A percentile compares a stretch with the other conserved stretches of the same genome.
phyloP scores from a whole-genome alignment of 2,113 vertebrate genomes.

The Heterotilapia buettikoferi region DNA sequence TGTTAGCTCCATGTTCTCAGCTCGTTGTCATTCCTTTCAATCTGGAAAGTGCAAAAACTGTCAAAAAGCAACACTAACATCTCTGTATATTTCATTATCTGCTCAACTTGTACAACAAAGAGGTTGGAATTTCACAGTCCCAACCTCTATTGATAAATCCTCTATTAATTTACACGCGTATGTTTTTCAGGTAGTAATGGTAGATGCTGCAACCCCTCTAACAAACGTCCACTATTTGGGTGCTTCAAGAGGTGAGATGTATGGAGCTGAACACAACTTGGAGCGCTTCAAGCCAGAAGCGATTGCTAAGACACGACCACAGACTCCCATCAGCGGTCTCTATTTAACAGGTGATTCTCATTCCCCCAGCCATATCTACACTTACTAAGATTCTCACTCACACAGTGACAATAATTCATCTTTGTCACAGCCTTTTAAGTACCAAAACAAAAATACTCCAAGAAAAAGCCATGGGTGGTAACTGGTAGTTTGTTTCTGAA shows the following conservation, averaged over 20 bases:
- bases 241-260: conserved; percentile 72
- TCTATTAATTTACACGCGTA: background rate
- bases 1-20: background rate
- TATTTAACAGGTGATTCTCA: conserved; percentile 70
- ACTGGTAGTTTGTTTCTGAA: background rate
- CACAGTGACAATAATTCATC: background rate
- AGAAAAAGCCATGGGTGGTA: background rate
- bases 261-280: conserved; percentile 72
- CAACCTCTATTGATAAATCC: background rate
- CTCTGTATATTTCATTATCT: background rate
- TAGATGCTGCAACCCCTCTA: conserved; percentile 75
- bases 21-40: background rate
- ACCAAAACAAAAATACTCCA: background rate
- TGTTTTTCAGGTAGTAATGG: conserved; percentile 68
- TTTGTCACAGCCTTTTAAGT: background rate
- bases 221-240: conserved; percentile 77
- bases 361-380: background rate
- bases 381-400: background rate
- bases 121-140: background rate
- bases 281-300: conserved; percentile 66
- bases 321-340: conserved; percentile 67
- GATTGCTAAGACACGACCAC: conserved; percentile 59
- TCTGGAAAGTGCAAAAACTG: background rate
- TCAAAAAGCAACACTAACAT: background rate
- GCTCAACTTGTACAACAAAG: background rate